A percentile compares a stretch with the other conserved stretches of the same genome.
These are phyloP conservation scores for Trididemnum clinides DNA, from an alignment of 23 tunicate genomes.

Conservation along the genomic window DNA sequence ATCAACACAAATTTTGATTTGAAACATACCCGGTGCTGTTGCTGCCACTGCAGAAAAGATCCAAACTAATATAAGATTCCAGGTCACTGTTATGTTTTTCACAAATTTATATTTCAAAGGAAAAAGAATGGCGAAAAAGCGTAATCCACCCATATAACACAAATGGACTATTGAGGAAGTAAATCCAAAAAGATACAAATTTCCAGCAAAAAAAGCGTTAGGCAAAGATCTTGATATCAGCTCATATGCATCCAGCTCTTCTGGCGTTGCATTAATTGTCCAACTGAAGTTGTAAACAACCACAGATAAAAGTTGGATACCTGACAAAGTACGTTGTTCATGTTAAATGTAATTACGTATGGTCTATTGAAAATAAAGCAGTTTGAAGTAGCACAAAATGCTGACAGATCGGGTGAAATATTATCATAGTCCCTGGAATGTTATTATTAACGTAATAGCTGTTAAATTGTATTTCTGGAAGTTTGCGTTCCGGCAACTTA, in stretches of 20 bases:
- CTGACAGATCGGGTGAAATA: too few species aligned
- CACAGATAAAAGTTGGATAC: slow-evolving; percentile 20
- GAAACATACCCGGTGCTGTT: not conserved
- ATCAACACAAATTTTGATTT: too few species aligned
- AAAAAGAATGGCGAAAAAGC: not conserved
- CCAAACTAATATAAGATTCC: slow-evolving; percentile 10
- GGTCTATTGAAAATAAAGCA: too few species aligned
- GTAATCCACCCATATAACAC: not conserved
- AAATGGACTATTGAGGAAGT: slow-evolving; percentile 33
- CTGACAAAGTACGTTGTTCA: too few species aligned
- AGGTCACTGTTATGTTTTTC: not conserved
- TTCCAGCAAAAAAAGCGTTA: not conserved
- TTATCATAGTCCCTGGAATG: too few species aligned
- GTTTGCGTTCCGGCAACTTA: too few species aligned
- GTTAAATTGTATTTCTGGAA: too few species aligned
- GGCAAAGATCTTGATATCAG: not conserved
- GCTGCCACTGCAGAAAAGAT: slow-evolving; percentile 5
- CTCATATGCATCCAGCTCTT: not conserved
- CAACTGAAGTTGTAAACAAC: slow-evolving; percentile 43
- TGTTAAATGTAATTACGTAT: too few species aligned
- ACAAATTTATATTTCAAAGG: slow-evolving; percentile 8
- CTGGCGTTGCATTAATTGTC: slow-evolving; percentile 14
- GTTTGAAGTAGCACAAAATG: too few species aligned
- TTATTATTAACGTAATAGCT: too few species aligned
- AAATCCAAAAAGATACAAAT: slow-evolving; percentile 12